phyloP scores from a whole-genome alignment of 2,888 invertebrate species.

The Cactoblastis cactorum region DNA sequence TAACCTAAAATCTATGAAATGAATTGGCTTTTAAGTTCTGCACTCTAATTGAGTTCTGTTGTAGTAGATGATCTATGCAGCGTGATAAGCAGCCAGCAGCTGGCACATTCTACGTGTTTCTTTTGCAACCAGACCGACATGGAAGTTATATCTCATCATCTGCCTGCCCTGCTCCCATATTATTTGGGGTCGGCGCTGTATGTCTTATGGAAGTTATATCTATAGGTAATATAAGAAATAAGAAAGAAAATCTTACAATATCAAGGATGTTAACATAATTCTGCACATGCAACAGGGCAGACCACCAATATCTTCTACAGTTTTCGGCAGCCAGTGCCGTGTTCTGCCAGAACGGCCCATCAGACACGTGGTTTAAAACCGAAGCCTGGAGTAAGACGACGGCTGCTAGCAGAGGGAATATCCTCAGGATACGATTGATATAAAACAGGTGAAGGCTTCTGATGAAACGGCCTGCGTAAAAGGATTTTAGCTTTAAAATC shows the following conservation, averaged over 20 bases:
- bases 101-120: too few species aligned
- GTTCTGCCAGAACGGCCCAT: constrained; percentile 60
- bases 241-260: constrained; percentile 36
- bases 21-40: too few species aligned
- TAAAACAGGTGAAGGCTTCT: constrained; percentile 42
- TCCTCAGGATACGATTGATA: constrained; percentile 43
- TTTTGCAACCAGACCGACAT: too few species aligned
- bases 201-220: too few species aligned
- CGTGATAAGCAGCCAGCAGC: too few species aligned
- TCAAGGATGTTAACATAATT: constrained; percentile 57
- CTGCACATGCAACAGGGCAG: constrained; percentile 65
- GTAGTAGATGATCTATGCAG: too few species aligned
- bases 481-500: neutral
- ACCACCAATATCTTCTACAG: constrained; percentile 72
- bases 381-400: constrained; percentile 45
- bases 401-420: constrained; percentile 48
- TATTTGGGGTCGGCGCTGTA: too few species aligned
- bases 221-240: too few species aligned
- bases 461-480: constrained; percentile 42
- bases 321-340: constrained; percentile 43
- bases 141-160: too few species aligned
- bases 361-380: constrained; percentile 40
- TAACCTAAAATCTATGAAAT: too few species aligned
- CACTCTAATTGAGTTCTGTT: too few species aligned
- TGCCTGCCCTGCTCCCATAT: too few species aligned